Percentiles rank a stretch among this genome's conserved stretches.
phyloP scores from a whole-genome alignment of 53 echinoderm and acorn worm species.

The Patiria pectinifera region DNA sequence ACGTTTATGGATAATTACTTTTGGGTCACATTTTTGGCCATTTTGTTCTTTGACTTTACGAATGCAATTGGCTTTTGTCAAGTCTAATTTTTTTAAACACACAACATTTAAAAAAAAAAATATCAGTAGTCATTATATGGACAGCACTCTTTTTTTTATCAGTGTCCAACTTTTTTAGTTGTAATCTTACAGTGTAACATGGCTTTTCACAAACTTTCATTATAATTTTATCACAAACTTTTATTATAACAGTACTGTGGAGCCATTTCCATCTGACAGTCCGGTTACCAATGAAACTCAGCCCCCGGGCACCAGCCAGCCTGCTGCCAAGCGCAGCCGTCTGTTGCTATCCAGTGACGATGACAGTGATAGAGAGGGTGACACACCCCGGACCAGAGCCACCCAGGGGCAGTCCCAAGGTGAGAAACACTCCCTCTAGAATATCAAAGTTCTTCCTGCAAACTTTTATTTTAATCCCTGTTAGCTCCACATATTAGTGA shows the following conservation, averaged over 20 bases:
- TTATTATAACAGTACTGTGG: slow-evolving; percentile 60
- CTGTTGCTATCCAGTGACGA: slow-evolving; percentile 69
- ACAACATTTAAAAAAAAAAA: no score
- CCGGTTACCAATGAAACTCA: slow-evolving; percentile 47
- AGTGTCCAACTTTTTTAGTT: background rate
- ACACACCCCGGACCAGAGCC: background rate
- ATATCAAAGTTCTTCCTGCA: background rate
- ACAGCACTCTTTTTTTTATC: background rate
- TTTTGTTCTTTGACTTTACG: no score
- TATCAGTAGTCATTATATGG: background rate
- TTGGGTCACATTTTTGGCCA: no score
- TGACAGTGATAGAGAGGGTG: slow-evolving; percentile 60
- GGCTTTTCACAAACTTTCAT: background rate
- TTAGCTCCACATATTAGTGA: background rate
- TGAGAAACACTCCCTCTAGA: background rate
- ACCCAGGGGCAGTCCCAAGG: slow-evolving; percentile 6
- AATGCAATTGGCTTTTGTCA: no score
- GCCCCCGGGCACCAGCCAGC: slow-evolving; percentile 29
- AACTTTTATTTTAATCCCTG: background rate
- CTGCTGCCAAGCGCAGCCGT: slow-evolving; percentile 71
- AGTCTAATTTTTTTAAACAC: no score
- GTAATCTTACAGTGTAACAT: background rate
- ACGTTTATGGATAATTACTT: no score
- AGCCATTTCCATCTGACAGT: slow-evolving; percentile 38
- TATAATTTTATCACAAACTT: background rate